Conservation (phyloP, 2,113 vertebrate genomes). For the Calonectris borealis region DNA sequence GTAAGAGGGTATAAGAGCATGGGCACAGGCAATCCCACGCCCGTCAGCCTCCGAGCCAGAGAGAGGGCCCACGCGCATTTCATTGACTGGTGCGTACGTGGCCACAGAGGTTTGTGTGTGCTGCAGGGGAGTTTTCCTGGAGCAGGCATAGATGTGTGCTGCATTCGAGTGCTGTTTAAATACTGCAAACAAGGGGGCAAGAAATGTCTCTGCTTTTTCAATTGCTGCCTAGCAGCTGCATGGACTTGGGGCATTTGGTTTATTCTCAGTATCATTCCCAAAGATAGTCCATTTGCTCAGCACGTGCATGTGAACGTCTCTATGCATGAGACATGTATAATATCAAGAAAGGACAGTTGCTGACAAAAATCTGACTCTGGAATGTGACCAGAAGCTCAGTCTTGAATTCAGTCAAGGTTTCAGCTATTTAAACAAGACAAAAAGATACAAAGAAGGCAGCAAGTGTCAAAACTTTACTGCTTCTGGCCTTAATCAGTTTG, state of each 20-base stretch:
- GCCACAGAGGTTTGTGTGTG: background rate
- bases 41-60: background rate
- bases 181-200: background rate
- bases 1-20: background rate
- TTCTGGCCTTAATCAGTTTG: background rate
- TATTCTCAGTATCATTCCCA: background rate
- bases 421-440: background rate
- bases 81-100: background rate
- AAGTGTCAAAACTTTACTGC: background rate
- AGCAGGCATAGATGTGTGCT: background rate
- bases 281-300: background rate
- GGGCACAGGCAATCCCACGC: background rate
- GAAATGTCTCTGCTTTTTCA: background rate
- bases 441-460: background rate
- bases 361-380: background rate
- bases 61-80: background rate
- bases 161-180: background rate
- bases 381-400: background rate
- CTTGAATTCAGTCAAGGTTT: background rate
- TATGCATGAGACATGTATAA: background rate
- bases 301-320: rapidly evolving
- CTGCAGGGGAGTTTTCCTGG: background rate
- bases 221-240: background rate
- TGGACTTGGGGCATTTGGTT: background rate
- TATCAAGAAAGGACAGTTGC: background rate